Evolutionary conservation across 1,140 invertebrate genomes (phyloP), one percentile per base, ranked within the genome.

Genomic region (Platyura marginata): DNA sequence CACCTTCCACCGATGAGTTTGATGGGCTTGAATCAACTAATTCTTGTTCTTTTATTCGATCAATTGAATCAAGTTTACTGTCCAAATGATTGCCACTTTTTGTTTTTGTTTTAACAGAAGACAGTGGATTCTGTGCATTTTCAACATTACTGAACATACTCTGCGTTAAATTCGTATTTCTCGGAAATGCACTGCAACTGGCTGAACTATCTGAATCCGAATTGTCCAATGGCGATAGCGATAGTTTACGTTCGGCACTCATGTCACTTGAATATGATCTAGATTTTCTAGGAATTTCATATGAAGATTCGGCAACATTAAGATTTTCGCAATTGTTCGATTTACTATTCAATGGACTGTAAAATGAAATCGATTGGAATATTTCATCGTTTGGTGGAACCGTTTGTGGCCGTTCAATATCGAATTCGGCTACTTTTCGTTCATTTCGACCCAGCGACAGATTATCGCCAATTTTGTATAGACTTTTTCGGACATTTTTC

Each of bases 331-430:
- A 39, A 5, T 46, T 53, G 6, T 44, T 51, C 0, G 44, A 33
- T 45, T 49, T 49, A 11, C 21, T 44, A 40, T 53, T 51, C 25
- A 61, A 32, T 6, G 59, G 58, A 49, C 58, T 61, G 34, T 47
- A 53, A 42, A 61, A 61, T 25, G 54, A 50, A 18, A 61, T 57
- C 1, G 53, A 34, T 35, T 49, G 48, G 3, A 61, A 61, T 9
- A 61, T 52, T 32, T 47, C 43, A 45, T 61, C 58, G 29, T 55
- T 55, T 19, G 46, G 51, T 42, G 55, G 54, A 46, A 61, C 47
- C 3, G 59, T 58, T 44, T 56, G 51, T 2, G 51, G 53, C 10
- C 54, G 48, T n/a, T 55, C 56, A 19, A 48, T 36, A 23, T 45
- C 18, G 39, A 42, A 47, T 33, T 43, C 29, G 20, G 45, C 39